Evolutionary conservation across 1,140 invertebrate species (phyloP), one percentile per base, ranked within the genome.

Genomic region (Drosophila bipectinata): DNA sequence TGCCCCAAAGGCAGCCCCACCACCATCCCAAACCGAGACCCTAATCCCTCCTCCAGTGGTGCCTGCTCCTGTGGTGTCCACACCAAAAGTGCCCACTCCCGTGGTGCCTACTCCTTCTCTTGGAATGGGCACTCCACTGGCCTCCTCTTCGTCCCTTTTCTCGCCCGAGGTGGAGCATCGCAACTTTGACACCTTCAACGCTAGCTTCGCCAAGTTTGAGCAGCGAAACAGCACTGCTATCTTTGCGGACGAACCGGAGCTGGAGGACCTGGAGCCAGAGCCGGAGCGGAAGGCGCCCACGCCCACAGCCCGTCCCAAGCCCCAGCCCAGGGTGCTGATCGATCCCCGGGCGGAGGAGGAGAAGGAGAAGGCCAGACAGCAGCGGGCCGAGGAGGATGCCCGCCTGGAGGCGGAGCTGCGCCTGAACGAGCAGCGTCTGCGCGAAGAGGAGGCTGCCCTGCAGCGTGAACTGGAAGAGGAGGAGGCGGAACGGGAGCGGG

Each of bases 151-250:
- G 1, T 75, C 63, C 6, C 68, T 77, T 8, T 74, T 83, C 28
- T 68, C 81, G 0, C 77, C 89, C 4, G 77, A 84, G 10, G 53
- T 57, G n/a, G 77, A 84, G 30, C 68, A 69, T 18, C 75, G 69
- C 34, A 85, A 91, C 56, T 87, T 91, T 53, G 62, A 90, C 14
- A 68, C 78, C 15, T 76, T 81, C 7, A 91, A 87, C 52, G 77
- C 81, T 9, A 84, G 73, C 28, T 87, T 90, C 47, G 81, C 81
- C 12, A 78, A 89, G 61, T 91, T 77, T 24, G 84, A 91, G 66
- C 89, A 87, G 48, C 60, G 66, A 32, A 74, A 90, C 41, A 91
- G 85, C 66, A 72, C 76, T 0, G 77, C 82, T 18, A 74, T 87
- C 37, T 91, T 91, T 51, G 67, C 66, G 0, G 89, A 90, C 67